These are phyloP conservation scores for Pipistrellus pygmaeus DNA, from an alignment of 2,797 vertebrate species.

Conservation along the genomic window DNA sequence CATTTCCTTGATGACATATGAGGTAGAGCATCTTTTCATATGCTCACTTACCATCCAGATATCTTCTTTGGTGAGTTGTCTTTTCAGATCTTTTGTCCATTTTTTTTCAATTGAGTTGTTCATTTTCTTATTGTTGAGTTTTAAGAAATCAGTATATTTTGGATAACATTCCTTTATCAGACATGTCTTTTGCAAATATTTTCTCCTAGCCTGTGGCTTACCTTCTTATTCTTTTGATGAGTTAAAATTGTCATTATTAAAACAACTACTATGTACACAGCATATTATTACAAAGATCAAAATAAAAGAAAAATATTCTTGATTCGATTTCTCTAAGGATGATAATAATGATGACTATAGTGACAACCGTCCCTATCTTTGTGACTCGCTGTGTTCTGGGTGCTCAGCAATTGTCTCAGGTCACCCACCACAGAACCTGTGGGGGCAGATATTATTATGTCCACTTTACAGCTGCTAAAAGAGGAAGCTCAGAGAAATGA, in stretches of 20 bases:
- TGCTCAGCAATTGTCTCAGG: background rate
- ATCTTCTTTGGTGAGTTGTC: background rate
- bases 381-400: background rate
- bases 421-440: background rate
- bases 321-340: background rate
- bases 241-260: background rate
- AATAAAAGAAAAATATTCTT: background rate
- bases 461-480: background rate
- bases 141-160: background rate
- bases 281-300: background rate
- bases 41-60: background rate
- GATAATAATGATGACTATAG: background rate
- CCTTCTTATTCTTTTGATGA: background rate
- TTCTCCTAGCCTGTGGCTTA: background rate
- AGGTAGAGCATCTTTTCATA: background rate
- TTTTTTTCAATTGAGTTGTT: background rate
- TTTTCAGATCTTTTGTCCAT: background rate
- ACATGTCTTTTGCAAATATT: background rate
- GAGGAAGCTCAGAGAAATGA: background rate
- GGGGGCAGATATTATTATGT: too few relatives aligned
- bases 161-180: background rate
- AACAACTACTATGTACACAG: background rate
- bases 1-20: background rate
- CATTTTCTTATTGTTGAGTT: background rate
- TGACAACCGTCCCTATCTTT: background rate